Evolutionary conservation across 2,113 vertebrate genomes (phyloP), one percentile per base, ranked within the genome.

Genomic region (Leiothrix lutea): DNA sequence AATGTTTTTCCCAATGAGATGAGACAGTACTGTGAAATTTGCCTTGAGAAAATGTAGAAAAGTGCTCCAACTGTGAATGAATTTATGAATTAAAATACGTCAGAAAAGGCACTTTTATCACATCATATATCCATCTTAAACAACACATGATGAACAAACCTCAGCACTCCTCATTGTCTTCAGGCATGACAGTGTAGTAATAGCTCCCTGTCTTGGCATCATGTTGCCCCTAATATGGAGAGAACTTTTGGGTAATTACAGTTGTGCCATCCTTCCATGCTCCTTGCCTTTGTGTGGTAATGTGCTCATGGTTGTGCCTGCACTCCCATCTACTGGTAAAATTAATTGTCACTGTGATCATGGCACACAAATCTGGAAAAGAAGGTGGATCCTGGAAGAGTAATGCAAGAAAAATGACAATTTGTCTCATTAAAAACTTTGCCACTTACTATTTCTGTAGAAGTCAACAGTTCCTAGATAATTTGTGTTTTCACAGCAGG

Each of bases 121-220:
- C 18, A 35, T 65, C 10, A 9, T 36, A 14, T 54, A 29, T 90
- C 35, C 75, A 29, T 62, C 65, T 56, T 74, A 64, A 77, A 67
- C 15, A 57, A 26, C 21, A 47, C 9, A 40, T 22, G 5, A 40
- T 0, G 2, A 72, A 40, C 28, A 81, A 92, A 47, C 9, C 3
- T 8, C 36, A 69, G 9, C 0, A 0, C 3, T 53, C 22, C 3
- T 60, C 29, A 65, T 82, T 17, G 40, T 24, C 50, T 72, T 3
- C 15, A 3, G 10, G 9, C 40, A 6, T 53, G 40, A 5, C 9
- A 26, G 9, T 1, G 4, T 1, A 40, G 5, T 12, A 65, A 65
- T 35, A 87, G 42, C 7, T 47, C 21, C 42, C 40, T 36, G 15
- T 66, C 48, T 62, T 29, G 12, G 3, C 4, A 62, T 66, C 14